phyloP scores from a whole-genome alignment of 2,888 invertebrate species.

The Serrognathus titanus region DNA sequence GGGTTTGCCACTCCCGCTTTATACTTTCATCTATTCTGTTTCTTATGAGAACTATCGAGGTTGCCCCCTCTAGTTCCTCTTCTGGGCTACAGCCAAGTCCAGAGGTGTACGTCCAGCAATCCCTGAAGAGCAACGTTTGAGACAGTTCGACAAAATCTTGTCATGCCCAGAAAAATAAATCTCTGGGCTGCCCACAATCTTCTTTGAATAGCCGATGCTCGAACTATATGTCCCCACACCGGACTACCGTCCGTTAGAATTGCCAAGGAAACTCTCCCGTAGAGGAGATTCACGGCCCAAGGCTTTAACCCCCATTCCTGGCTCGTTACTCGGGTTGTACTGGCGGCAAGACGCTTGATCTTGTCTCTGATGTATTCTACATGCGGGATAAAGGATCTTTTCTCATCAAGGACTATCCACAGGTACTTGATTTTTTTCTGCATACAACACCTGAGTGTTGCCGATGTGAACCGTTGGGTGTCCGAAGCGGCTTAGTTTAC shows the following conservation, averaged over 20 bases:
- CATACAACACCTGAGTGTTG: background rate
- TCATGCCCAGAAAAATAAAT: background rate
- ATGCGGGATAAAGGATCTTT: background rate
- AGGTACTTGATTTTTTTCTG: background rate
- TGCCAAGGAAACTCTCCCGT: no score
- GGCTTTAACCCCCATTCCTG: no score
- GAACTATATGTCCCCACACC: no score
- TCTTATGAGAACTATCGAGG: no score
- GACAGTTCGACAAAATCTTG: no score
- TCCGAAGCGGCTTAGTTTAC: background rate
- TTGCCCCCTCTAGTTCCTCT: background rate
- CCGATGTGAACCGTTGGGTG: background rate
- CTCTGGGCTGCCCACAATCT: background rate
- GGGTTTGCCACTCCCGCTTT: no score
- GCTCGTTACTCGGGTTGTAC: background rate
- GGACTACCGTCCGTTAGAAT: no score
- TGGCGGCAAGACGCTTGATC: background rate
- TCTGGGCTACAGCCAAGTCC: background rate
- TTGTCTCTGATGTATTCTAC: background rate
- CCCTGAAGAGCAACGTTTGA: background rate
- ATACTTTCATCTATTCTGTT: background rate
- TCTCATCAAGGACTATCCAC: constrained; percentile 2
- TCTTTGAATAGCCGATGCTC: background rate
- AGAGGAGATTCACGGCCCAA: no score
- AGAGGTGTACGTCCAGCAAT: background rate